Percentiles rank a stretch among this genome's conserved stretches.
Evolutionary conservation across 2,888 invertebrate genomes (phyloP).

Genomic region (Augochlorella aurata): DNA sequence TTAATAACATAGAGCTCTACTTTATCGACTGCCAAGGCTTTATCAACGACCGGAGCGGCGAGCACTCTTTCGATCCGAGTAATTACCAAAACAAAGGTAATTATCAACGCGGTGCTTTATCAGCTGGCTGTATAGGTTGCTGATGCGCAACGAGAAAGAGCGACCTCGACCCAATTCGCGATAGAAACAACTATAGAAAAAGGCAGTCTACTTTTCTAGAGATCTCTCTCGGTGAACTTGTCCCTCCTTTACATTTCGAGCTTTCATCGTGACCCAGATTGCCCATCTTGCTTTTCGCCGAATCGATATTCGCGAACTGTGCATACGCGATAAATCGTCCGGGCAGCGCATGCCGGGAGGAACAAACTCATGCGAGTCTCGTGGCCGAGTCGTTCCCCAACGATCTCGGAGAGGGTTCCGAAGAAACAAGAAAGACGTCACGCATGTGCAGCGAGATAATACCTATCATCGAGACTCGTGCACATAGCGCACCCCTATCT

Average conservation of each 20-base stretch:
- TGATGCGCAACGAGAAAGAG: neutral
- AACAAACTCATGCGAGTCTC: neutral
- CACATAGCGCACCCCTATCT: neutral
- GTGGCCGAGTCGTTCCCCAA: neutral
- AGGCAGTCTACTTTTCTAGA: slow-evolving; percentile 22
- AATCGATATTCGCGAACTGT: slow-evolving; percentile 46
- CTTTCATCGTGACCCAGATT: slow-evolving; percentile 57
- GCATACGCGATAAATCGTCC: slow-evolving; percentile 29
- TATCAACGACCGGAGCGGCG: neutral
- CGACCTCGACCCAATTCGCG: slow-evolving; percentile 40
- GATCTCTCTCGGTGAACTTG: slow-evolving; percentile 15
- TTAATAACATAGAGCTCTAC: neutral
- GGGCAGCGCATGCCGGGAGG: no score
- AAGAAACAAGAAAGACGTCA: neutral
- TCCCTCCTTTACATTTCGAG: slow-evolving; percentile 27
- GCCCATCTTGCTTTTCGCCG: slow-evolving; percentile 23
- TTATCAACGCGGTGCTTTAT: slow-evolving; percentile 11
- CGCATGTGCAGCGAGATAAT: neutral
- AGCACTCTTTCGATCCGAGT: neutral
- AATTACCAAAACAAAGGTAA: slow-evolving; percentile 2
- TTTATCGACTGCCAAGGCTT: slow-evolving; percentile 14
- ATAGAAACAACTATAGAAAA: slow-evolving; percentile 31
- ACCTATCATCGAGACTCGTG: neutral
- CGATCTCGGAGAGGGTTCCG: neutral
- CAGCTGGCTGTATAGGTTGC: neutral